Evolutionary conservation across 92 coral and sea anemone species (phyloP).

Genomic region (Meandrina meandrites): DNA sequence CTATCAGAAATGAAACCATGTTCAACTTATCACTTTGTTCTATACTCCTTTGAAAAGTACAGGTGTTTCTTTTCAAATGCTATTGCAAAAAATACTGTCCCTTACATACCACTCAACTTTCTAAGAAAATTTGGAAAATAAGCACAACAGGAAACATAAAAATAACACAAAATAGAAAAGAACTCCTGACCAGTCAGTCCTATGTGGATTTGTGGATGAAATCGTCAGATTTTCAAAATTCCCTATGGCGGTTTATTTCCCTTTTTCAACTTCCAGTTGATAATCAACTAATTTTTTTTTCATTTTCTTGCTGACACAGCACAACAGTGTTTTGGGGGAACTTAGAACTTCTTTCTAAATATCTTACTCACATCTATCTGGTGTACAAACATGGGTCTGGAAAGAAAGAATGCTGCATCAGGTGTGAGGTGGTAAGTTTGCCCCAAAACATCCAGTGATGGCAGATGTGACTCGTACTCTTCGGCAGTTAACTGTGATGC

Average conservation of each 20-base stretch:
- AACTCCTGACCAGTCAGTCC: too few species aligned
- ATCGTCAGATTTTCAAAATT: too few species aligned
- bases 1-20: slow-evolving; percentile 22
- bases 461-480: slow-evolving; percentile 86
- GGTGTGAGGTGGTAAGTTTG: slow-evolving; percentile 89
- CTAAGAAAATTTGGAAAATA: too few species aligned
- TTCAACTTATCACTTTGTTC: background rate
- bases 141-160: too few species aligned
- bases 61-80: background rate
- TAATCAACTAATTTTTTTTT: too few species aligned
- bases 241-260: too few species aligned
- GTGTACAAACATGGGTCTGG: slow-evolving; percentile 94
- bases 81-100: too few species aligned
- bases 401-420: slow-evolving; percentile 94
- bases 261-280: too few species aligned
- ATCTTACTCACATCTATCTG: slow-evolving; percentile 74
- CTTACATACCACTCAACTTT: background rate
- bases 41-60: background rate
- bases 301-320: too few species aligned
- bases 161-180: too few species aligned
- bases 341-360: background rate
- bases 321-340: too few species aligned
- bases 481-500: slow-evolving; percentile 94
- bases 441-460: slow-evolving; percentile 80
- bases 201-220: too few species aligned